phyloP scores from a whole-genome alignment of 2,113 vertebrate species.

The Callipepla californica region DNA sequence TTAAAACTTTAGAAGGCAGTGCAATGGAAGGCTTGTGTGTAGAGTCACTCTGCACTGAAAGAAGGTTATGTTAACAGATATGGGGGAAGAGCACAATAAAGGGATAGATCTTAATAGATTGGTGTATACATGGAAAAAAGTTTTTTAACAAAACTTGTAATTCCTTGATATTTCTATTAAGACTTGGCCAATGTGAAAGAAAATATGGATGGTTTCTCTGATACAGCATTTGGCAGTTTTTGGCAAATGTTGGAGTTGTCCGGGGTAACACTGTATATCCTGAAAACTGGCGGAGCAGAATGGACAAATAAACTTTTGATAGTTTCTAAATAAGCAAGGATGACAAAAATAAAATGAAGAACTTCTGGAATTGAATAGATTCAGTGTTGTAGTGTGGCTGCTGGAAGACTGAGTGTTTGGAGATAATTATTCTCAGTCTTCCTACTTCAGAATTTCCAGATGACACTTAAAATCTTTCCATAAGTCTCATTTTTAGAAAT shows the following conservation, averaged over 20 bases:
- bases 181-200: not conserved
- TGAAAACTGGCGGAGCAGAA: not conserved
- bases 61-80: not conserved
- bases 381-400: not conserved
- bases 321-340: not conserved
- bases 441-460: not conserved
- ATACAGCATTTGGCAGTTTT: not conserved
- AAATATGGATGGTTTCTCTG: not conserved
- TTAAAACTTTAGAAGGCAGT: not conserved
- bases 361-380: not conserved
- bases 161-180: not conserved
- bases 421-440: not conserved
- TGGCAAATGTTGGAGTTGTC: not conserved
- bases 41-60: fast-evolving
- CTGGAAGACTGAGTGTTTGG: not conserved
- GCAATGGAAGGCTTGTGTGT: not conserved
- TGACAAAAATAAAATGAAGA: not conserved
- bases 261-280: not conserved
- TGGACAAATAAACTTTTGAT: not conserved
- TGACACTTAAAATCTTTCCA: not conserved
- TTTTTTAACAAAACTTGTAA: not conserved
- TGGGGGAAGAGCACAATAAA: not conserved
- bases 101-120: not conserved
- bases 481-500: not conserved
- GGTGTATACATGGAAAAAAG: not conserved